Percentiles rank a stretch among this genome's conserved stretches.
Conservation (phyloP, 2,113 vertebrate genomes). For the Hydrochoerus hydrochaeris region DNA sequence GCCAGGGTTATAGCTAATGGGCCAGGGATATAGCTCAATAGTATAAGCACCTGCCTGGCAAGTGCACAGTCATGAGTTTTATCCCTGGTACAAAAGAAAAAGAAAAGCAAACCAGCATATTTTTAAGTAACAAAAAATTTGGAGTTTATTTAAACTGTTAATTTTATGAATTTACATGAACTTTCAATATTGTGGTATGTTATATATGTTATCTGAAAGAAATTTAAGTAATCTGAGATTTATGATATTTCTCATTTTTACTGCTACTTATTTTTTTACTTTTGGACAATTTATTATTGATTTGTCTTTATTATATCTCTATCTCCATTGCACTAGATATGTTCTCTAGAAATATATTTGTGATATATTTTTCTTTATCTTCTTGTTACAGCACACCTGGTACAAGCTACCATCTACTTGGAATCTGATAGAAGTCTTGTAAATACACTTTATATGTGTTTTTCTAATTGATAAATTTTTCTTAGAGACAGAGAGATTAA, state of each 20-base stretch:
- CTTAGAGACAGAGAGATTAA: background rate
- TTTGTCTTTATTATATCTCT: background rate
- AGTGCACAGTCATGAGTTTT: too few relatives aligned
- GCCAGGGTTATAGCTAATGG: too few relatives aligned
- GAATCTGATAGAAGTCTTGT: background rate
- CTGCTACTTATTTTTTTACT: background rate
- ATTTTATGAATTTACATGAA: background rate
- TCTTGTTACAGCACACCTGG: background rate
- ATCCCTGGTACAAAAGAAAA: too few relatives aligned
- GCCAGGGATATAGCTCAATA: too few relatives aligned
- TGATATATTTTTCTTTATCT: background rate
- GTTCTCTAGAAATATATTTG: background rate
- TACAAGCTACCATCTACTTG: background rate
- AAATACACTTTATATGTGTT: background rate
- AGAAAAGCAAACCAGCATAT: background rate
- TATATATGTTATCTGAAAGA: background rate
- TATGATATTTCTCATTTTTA: slow-evolving; percentile 10
- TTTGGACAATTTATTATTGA: background rate
- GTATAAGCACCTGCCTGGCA: too few relatives aligned
- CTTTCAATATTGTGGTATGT: background rate
- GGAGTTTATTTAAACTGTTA: background rate
- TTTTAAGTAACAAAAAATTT: background rate
- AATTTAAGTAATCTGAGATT: background rate
- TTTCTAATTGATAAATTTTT: background rate
- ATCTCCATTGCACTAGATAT: background rate